Evolutionary conservation across 2,888 invertebrate genomes (phyloP).

Genomic region (Pollenia griseotomentosa): DNA sequence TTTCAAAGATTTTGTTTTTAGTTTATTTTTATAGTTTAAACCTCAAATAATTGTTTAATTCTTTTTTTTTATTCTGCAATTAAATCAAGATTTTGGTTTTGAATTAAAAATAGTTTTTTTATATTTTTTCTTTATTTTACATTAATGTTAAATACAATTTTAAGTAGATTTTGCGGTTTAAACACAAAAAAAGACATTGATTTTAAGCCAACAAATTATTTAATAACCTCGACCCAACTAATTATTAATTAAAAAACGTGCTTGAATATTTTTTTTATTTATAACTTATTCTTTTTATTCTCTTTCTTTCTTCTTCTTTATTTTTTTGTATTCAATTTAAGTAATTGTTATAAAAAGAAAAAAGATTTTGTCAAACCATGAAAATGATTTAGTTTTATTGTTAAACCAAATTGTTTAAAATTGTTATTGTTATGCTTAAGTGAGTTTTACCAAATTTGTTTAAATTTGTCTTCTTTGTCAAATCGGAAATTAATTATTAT

Average conservation of each 20-base stretch:
- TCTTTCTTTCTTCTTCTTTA: neutral
- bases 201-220: constrained; percentile 49
- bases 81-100: constrained; percentile 32
- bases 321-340: neutral
- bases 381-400: neutral
- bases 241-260: constrained; percentile 56
- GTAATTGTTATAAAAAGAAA: constrained; percentile 3
- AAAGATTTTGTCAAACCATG: neutral
- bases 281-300: constrained; percentile 13
- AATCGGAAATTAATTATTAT: constrained; percentile 17
- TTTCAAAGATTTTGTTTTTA: too few species aligned
- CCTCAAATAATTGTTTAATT: too few species aligned
- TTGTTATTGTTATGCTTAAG: constrained; percentile 20
- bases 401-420: neutral
- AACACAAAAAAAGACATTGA: constrained; percentile 53
- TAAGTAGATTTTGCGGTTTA: constrained; percentile 55
- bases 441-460: constrained; percentile 24
- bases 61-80: neutral
- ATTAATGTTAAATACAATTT: neutral
- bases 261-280: constrained; percentile 16
- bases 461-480: too few species aligned
- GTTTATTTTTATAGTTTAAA: too few species aligned
- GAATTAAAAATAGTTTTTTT: neutral
- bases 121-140: neutral
- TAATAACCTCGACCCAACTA: constrained; percentile 67